Evolutionary conservation across 2,113 vertebrate species (phyloP), one percentile per base, ranked within the genome.

Genomic region (Plecturocebus donacophilus): DNA sequence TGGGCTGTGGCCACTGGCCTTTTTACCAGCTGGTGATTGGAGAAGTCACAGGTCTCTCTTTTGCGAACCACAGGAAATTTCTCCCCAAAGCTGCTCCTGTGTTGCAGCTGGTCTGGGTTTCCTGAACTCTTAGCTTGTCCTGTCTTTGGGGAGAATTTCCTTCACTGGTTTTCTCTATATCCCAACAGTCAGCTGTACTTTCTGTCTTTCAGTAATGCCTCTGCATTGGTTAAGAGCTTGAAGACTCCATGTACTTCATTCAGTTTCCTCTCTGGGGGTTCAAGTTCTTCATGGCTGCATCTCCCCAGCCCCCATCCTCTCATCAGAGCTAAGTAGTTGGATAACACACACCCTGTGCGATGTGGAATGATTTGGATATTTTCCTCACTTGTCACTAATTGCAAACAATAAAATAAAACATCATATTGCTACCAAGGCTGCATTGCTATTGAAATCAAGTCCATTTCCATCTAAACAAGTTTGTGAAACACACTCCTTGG

Each of bases 381-480:
- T 98, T 79, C 64, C 54, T 96, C 52, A 56, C 90, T 96, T 76
- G 96, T 91, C 94, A 93, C 96, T 98, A 97, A 97, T 97, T 98
- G 94, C 95, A 96, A 96, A 95, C 96, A 97, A 97, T 97, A 97
- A 96, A 97, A 97, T 91, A 94, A 97, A 97, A 82, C 90, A 97
- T 97, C 73, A 87, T 90, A 95, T 97, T 97, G 87, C 96, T 76
- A 92, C 81, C 66, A 76, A 96, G 94, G 85, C 79, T 83, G 52
- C 68, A 88, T 76, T 93, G 81, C 81, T 52, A 40, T 90, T 95
- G 79, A 97, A 98, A 97, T 93, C 94, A 98, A 97, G 95, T 97
- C 96, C 49, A 96, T 97, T 98, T 98, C 96, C 91, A 97, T 97
- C 94, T 95, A 96, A 97, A 96, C 94, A 96, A 88, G 92, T 92